These are phyloP conservation scores for Sclerodermus sp. DNA, from an alignment of 2,888 invertebrate genomes.

Conservation along the genomic window DNA sequence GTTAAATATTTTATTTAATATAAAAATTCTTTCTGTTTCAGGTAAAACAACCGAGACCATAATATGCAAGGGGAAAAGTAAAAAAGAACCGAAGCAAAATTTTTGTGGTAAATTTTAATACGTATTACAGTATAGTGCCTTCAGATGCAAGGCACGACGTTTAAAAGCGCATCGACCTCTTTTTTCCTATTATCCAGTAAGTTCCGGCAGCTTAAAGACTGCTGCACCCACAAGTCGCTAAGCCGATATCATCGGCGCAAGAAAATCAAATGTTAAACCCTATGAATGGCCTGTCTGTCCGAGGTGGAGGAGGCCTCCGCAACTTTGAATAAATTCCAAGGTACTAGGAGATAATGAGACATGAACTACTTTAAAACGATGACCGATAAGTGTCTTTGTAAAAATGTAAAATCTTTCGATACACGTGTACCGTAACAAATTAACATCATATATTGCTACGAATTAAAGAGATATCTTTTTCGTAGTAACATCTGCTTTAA, in stretches of 20 bases:
- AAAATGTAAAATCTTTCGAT: too few species aligned
- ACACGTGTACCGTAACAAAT: too few species aligned
- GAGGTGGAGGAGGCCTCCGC: constrained; percentile 6
- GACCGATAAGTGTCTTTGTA: background rate
- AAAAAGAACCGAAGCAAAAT: constrained; percentile 23
- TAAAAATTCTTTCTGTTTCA: constrained; percentile 25
- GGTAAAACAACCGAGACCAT: constrained; percentile 22
- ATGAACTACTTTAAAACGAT: constrained; percentile 4
- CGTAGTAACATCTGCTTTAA: too few species aligned
- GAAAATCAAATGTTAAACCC: background rate
- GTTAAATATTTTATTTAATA: too few species aligned
- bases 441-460: too few species aligned
- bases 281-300: constrained; percentile 26
- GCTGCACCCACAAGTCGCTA: constrained; percentile 14
- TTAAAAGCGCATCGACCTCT: background rate
- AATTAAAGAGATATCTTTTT: too few species aligned
- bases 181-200: background rate
- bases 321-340: constrained; percentile 10
- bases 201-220: background rate
- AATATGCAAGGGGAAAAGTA: too few species aligned
- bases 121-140: background rate
- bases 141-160: background rate
- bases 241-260: constrained; percentile 21
- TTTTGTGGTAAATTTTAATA: constrained; percentile 4
- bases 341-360: constrained; percentile 11